Conservation (phyloP, 1,140 invertebrate genomes). For the Aphaenogaster rudis region DNA sequence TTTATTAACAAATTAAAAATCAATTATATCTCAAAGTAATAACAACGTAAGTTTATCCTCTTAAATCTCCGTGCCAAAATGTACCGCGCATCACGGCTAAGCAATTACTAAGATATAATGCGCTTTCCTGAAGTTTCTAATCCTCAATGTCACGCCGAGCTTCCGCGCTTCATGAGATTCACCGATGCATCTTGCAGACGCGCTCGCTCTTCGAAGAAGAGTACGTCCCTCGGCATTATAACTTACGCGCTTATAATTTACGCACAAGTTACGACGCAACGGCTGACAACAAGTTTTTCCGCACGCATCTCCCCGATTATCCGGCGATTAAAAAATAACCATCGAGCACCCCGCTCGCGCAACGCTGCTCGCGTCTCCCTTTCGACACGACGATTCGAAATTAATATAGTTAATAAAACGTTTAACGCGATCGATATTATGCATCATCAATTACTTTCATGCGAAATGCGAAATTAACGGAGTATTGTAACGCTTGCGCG, state of each 20-base stretch:
- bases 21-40: background rate
- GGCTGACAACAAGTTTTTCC: background rate
- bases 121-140: background rate
- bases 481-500: background rate
- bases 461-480: background rate
- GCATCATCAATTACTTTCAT: slow-evolving; percentile 11
- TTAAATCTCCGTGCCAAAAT: background rate
- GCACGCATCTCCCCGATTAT: background rate
- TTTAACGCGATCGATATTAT: too few species aligned
- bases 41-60: background rate
- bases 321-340: slow-evolving; percentile 12
- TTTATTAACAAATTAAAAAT: slow-evolving; percentile 6
- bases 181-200: background rate
- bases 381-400: background rate
- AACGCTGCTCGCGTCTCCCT: background rate
- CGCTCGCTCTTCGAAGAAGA: background rate
- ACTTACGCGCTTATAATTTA: background rate
- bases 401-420: background rate
- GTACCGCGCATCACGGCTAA: background rate
- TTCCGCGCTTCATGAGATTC: background rate
- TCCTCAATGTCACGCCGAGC: background rate
- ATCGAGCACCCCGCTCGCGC: too few species aligned
- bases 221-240: background rate
- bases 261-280: background rate
- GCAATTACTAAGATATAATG: slow-evolving; percentile 4